Evolutionary conservation across 2,888 invertebrate genomes (phyloP), one percentile per base, ranked within the genome.

Genomic region (Brenthis ino): DNA sequence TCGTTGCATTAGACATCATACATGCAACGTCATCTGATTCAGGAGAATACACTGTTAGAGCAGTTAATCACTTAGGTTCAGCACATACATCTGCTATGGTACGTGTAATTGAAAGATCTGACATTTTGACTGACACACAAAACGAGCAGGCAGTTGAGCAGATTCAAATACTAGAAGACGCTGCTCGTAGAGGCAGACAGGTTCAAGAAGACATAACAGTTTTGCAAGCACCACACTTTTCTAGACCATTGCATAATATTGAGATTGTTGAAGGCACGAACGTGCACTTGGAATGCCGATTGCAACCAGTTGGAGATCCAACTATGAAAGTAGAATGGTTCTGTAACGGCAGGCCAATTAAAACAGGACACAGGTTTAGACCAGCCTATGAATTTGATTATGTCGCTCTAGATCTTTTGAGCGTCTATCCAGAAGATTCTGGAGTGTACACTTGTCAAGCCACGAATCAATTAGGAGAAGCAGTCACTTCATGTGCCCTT

Each of bases 321-420:
- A 95, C 96, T 6, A 98, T 98, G 97, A 95, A 95, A 84, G 96
- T 98, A 65, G 98, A 98, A 75, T 99, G 99, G 99, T 97, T 98
- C 85, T 97, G 98, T 70, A 98, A 99, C 85, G 99, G 98, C 24
- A 94, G 96, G 75, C 98, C 99, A 0, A 95, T 99, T 1, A 97
- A 97, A 84, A 97, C 97, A 56, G 99, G 99, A 75, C 96, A 98
- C 82, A 95, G 99, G 75, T 99, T 99, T 93, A 95, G 98, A 82
- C 99, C 99, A 55, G 98, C 98, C 3, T 97, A 98, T 82, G 99
- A 99, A 88, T 99, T 99, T 85, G 99, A 99, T 82, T 99, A 98
- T 84, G 99, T 99, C 20, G 98, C 99, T 11, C 93, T 99, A 65
- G 99, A 99, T 88, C 95, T 99, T 64, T 93, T 99, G 28, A 98